Evolutionary conservation across 2,797 vertebrate species (phyloP).

Genomic region (Australoheros facetus): DNA sequence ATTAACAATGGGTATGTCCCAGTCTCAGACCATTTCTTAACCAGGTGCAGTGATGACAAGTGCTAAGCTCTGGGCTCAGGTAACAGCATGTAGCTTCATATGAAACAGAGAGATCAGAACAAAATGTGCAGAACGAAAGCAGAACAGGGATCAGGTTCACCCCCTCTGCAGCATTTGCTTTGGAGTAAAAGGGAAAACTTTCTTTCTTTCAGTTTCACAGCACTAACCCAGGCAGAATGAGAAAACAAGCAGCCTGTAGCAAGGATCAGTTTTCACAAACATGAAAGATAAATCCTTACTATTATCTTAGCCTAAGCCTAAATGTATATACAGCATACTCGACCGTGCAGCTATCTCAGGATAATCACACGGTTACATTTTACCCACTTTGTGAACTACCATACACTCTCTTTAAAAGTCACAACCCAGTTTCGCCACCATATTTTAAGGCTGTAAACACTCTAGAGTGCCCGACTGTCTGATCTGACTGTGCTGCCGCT

Average conservation of each 20-base stretch:
- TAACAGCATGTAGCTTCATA: neutral
- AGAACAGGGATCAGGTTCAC: neutral
- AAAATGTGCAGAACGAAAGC: neutral
- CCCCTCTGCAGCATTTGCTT: neutral
- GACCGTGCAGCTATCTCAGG: no score
- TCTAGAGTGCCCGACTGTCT: conserved; percentile 9
- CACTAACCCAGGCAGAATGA: neutral
- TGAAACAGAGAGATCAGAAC: neutral
- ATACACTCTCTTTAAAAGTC: conserved; percentile 1
- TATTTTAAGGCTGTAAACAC: conserved; percentile 33
- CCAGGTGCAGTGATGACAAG: neutral
- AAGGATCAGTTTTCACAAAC: neutral
- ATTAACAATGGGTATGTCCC: neutral
- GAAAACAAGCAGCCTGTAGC: neutral
- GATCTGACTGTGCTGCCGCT: conserved; percentile 36
- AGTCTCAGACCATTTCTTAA: neutral
- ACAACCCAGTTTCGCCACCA: neutral
- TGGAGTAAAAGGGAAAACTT: neutral
- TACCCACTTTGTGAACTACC: neutral
- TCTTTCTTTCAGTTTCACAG: neutral
- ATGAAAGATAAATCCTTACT: neutral
- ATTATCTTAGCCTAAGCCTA: neutral
- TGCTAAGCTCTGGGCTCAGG: neutral
- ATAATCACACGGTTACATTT: no score
- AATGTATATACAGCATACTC: neutral